Conservation (phyloP, 1,140 invertebrate genomes). For the Euglossa dilemma region DNA sequence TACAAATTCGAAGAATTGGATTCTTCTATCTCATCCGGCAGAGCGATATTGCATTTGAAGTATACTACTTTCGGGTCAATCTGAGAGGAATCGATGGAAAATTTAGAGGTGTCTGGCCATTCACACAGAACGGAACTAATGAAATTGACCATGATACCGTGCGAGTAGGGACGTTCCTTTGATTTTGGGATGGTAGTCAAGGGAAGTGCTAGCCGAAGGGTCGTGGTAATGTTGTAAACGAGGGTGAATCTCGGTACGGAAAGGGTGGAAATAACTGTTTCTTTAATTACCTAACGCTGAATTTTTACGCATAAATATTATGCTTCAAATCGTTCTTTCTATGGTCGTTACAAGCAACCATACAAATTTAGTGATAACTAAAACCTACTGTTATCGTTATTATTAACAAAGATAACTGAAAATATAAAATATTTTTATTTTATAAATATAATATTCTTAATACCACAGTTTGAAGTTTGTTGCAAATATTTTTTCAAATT, state of each 20-base stretch:
- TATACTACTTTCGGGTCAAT: conserved; percentile 14
- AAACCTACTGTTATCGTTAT: too few species aligned
- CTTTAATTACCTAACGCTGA: conserved; percentile 52
- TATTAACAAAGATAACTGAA: too few species aligned
- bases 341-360: too few species aligned
- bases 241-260: conserved; percentile 58
- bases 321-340: neutral
- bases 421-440: too few species aligned
- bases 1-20: neutral
- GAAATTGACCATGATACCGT: conserved; percentile 68
- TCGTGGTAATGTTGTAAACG: conserved; percentile 60
- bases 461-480: too few species aligned
- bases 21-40: neutral
- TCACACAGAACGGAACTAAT: conserved; percentile 56
- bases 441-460: too few species aligned
- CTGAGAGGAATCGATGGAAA: conserved; percentile 58
- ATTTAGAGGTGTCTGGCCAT: conserved; percentile 63
- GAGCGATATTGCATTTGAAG: neutral
- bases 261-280: conserved; percentile 53
- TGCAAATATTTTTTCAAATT: too few species aligned
- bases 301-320: conserved; percentile 32
- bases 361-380: too few species aligned
- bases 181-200: conserved; percentile 57
- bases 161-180: conserved; percentile 59
- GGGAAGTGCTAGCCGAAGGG: conserved; percentile 60